Evolutionary conservation across 2,888 invertebrate genomes (phyloP), one percentile per base, ranked within the genome.

Genomic region (Leptura quadrifasciata): DNA sequence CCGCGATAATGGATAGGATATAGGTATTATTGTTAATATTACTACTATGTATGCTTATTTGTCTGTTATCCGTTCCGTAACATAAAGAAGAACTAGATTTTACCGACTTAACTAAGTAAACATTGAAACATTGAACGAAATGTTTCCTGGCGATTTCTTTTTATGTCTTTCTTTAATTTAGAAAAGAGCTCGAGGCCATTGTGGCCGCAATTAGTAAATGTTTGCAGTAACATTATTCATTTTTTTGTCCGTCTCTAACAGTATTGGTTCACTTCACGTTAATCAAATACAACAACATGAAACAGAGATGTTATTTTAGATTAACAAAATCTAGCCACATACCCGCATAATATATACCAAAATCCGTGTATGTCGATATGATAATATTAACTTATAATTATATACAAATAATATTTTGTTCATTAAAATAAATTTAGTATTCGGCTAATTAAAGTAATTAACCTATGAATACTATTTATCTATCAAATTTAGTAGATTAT

Each of bases 121-220:
- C 21, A 57, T 12, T 6, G 10, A 57, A 21, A 20, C 21, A 57
- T 12, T 6, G 10, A 21, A 57, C n/a, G n/a, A 6, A n/a, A 60
- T 60, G n/a, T 60, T 60, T 27, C 27, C 60, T n/a, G 24, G 8
- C 60, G 12, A 60, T 60, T 60, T 60, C 12, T 27, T 60, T 60
- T 60, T 27, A 60, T 6, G 27, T 31, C 27, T n/a, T n/a, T 27
- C 1, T 27, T 9, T 60, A 27, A 60, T 60, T 60, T 60, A 27
- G 27, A n/a, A 5, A 60, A 60, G 12, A n/a, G 47, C 47, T 47
- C n/a, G 10, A n/a, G n/a, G n/a, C n/a, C 15, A 47, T 47, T n/a
- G 47, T 15, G 1, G 47, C 47, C 47, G 5, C 47, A n/a, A 47
- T 47, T 47, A 47, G 47, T n/a, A n/a, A 47, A 15, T 47, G 47